Evolutionary conservation across 2,113 vertebrate genomes (phyloP), one percentile per base, ranked within the genome.

Genomic region (Stomatorhinus ivindoensis): DNA sequence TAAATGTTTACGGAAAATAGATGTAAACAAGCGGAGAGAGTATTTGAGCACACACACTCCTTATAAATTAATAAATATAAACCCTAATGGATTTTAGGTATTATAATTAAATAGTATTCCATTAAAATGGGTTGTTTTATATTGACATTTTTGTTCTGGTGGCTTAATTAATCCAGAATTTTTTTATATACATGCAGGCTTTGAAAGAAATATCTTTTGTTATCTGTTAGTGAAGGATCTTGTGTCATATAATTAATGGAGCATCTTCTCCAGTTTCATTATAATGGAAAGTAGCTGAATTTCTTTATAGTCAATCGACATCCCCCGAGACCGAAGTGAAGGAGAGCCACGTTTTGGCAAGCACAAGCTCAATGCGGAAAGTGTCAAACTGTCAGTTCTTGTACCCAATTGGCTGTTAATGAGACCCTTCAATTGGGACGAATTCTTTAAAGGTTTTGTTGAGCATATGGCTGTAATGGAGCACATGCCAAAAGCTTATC

Each of bases 221-320:
- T 76, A 46, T 80, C 55, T 39, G 19, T 83, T 44, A 58, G 39
- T 87, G 55, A 83, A 48, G 73, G 65, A 76, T 31, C 69, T 53
- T 15, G 53, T 51, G 69, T 44, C 61, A 42, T 55, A 27, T 53
- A 58, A 80, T 76, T 51, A 55, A 55, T 46, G 85, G 61, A 53
- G 65, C 89, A 80, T 53, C 61, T 87, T 39, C 17, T n/a, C 85
- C 31, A 51, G 5, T 47, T 47, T 65, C 47, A 87, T 90, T 90
- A 86, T 87, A 76, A 73, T 87, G 58, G 31, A 73, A 86, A 90
- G 89, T 39, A 80, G 85, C 85, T 87, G 55, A 50, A 39, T 90
- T 87, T 50, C 55, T 87, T 87, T 85, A 51, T 42, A 39, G 55
- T 86, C 84, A 48, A 86, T 53, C 31, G 11, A 48, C 42, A 47